phyloP scores from a whole-genome alignment of 2,797 vertebrate genomes.

The Garrulus glandarius region DNA sequence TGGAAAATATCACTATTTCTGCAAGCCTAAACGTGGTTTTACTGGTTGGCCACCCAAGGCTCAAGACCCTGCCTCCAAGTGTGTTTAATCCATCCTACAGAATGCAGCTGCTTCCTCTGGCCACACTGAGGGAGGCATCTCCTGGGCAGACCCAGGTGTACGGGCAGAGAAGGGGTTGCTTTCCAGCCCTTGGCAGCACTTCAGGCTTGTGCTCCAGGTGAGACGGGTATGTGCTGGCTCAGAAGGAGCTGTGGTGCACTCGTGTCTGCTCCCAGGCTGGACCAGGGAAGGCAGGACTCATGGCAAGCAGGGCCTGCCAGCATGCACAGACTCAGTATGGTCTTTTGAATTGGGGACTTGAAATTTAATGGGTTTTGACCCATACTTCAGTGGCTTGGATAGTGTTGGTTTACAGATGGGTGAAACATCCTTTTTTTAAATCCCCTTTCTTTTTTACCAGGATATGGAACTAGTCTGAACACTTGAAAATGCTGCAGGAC shows the following conservation, averaged over 20 bases:
- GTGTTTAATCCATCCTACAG: neutral
- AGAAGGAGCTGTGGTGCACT: neutral
- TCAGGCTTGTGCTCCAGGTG: rapidly evolving
- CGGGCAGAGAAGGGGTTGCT: neutral
- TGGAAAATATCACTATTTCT: neutral
- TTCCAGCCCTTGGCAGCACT: neutral
- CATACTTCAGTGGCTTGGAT: neutral
- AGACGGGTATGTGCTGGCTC: neutral
- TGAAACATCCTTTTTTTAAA: neutral
- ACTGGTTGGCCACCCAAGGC: neutral
- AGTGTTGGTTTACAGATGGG: neutral
- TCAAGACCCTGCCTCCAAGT: neutral
- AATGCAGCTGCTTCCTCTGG: neutral
- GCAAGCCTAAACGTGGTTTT: neutral
- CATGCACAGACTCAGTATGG: neutral
- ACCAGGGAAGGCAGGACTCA: neutral
- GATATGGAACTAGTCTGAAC: neutral
- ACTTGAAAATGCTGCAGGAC: neutral
- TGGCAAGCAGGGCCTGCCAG: neutral
- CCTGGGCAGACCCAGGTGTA: neutral
- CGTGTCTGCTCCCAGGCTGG: neutral
- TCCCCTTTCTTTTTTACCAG: neutral
- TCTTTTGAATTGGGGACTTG: neutral
- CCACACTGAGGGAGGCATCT: neutral
- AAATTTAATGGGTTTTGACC: neutral